Evolutionary conservation across 2,888 invertebrate genomes (phyloP), one percentile per base, ranked within the genome.

Genomic region (Endomychus coccineus): DNA sequence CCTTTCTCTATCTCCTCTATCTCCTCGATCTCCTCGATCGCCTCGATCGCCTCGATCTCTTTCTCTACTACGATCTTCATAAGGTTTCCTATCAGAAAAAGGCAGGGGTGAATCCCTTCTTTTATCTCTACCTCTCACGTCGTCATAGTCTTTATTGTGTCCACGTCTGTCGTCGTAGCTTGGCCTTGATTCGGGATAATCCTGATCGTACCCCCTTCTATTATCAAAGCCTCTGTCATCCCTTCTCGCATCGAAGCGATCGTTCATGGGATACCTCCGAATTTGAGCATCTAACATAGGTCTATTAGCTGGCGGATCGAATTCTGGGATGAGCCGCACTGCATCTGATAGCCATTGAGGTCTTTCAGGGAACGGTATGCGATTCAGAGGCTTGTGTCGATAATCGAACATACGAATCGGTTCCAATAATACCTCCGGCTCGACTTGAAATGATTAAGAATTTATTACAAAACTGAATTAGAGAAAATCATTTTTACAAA

Each of bases 381-480:
- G 56, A 45, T 58, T 64, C 9, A 64, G 46, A 1, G 74, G 70
- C 52, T 67, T 73, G 55, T 83, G 82, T 44, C 78, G 75, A 59
- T 83, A 83, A 58, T 83, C 81, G 64, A 82, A 78, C 48, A 75
- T 77, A 53, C 78, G 75, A 4, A 78, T 70, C 13, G 80, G 77
- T 56, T 75, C 76, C 47, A 78, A 71, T 43, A 77, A 71, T 36
- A 74, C 72, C 28, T 71, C 69, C 28, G 47, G 39, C 37, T 48
- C 45, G 40, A 25, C 42, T 42, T 23, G 4, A 42, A 38, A 17
- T 32, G 7, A 28, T n/a, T n/a, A n/a, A n/a, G n/a, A n/a, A n/a
- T n/a, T n/a, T n/a, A n/a, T n/a, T n/a, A n/a, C n/a, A n/a, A n/a
- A n/a, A n/a, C n/a, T n/a, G n/a, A n/a, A n/a, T n/a, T n/a, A n/a